A percentile compares a stretch with the other conserved stretches of the same genome.
Conservation (phyloP, 2,888 invertebrate species). For the Melieria omissa region DNA sequence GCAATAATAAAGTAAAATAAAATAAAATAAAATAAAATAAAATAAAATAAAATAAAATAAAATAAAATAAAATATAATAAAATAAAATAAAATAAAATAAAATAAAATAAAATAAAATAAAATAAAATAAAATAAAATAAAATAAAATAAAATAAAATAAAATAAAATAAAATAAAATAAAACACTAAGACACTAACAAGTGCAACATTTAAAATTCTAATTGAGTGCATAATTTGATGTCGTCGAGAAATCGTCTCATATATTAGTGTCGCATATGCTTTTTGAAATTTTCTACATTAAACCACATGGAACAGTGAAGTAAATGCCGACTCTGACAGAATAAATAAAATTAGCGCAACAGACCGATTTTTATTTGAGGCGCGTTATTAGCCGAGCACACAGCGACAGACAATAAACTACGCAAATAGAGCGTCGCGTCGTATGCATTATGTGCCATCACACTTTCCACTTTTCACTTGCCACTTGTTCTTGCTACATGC, state of each 20-base stretch:
- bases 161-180: too few relatives aligned
- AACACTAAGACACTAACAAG: background rate
- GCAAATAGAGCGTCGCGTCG: background rate
- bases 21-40: too few relatives aligned
- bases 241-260: background rate
- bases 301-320: background rate
- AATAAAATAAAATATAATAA: too few relatives aligned
- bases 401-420: background rate
- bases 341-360: slow-evolving; percentile 53
- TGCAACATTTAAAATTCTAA: background rate
- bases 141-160: too few relatives aligned
- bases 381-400: slow-evolving; percentile 41
- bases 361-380: slow-evolving; percentile 54
- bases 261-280: background rate
- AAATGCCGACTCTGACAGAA: slow-evolving; percentile 54
- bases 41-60: too few relatives aligned
- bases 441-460: background rate
- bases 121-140: too few relatives aligned
- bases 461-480: too few relatives aligned
- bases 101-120: too few relatives aligned
- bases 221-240: background rate
- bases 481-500: background rate
- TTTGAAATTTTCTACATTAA: background rate
- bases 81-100: too few relatives aligned
- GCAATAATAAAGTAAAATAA: too few relatives aligned